Evolutionary conservation across 2,797 vertebrate species (phyloP).

Genomic region (Leptoclinus maculatus): DNA sequence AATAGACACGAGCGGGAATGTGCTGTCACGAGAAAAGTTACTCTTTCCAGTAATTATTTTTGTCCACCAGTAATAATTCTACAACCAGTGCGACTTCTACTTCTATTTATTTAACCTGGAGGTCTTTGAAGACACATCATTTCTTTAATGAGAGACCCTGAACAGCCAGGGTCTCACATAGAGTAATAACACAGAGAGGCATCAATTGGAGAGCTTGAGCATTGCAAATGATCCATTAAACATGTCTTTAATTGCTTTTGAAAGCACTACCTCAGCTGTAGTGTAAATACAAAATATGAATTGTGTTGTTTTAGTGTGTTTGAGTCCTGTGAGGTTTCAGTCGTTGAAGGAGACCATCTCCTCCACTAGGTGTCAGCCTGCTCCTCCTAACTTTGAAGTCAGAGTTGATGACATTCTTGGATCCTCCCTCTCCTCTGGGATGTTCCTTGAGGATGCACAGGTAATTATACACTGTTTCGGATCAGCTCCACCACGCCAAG

Average conservation of each 20-base stretch:
- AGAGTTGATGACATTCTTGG: slow-evolving; percentile 29
- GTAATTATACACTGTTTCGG: slow-evolving; percentile 16
- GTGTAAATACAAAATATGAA: background rate
- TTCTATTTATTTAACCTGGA: background rate
- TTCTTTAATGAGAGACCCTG: background rate
- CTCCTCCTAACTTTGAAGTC: background rate
- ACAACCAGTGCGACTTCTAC: background rate
- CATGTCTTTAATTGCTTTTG: background rate
- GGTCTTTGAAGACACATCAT: background rate
- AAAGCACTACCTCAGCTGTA: background rate
- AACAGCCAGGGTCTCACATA: background rate
- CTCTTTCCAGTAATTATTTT: background rate
- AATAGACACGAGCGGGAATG: background rate
- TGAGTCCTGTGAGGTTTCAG: background rate
- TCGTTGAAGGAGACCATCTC: slow-evolving; percentile 2
- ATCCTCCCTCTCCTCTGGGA: slow-evolving; percentile 56
- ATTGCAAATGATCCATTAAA: background rate
- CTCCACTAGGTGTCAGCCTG: slow-evolving; percentile 58
- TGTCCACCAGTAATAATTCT: background rate
- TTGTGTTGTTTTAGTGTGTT: background rate
- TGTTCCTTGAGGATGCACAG: slow-evolving; percentile 56
- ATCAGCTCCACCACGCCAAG: slow-evolving; percentile 1
- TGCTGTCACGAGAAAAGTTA: background rate
- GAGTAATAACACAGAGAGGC: background rate
- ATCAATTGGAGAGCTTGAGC: background rate